Conservation (phyloP, 2,797 vertebrate genomes). For the Etheostoma perlongum region DNA sequence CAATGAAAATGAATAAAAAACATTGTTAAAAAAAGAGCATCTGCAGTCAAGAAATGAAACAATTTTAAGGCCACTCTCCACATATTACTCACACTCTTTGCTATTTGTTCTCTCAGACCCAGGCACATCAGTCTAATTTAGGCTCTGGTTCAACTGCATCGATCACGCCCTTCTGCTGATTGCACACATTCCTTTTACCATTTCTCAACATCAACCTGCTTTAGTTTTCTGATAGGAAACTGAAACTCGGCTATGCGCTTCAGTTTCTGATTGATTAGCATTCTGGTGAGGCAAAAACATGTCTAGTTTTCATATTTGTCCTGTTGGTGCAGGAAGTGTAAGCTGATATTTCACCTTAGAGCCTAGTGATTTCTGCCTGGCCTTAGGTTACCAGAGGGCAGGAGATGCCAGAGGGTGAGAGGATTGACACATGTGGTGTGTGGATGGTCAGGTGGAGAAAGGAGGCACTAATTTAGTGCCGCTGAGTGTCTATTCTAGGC, state of each 20-base stretch:
- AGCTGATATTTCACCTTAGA: conserved; percentile 55
- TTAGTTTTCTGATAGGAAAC: conserved; percentile 35
- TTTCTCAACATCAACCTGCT: conserved; percentile 52
- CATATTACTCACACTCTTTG: neutral
- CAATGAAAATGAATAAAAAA: too few relatives aligned
- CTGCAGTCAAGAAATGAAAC: neutral
- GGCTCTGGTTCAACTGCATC: conserved; percentile 61
- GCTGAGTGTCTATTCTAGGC: conserved; percentile 62
- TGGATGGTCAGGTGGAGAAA: conserved; percentile 66
- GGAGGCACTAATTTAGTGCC: conserved; percentile 61
- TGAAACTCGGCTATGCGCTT: conserved; percentile 36
- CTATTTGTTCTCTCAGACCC: conserved; percentile 8
- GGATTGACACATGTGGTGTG: conserved; percentile 64
- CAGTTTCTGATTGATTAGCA: conserved; percentile 76
- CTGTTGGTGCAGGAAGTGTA: conserved; percentile 35
- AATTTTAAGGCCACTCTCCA: neutral
- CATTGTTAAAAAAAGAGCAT: neutral
- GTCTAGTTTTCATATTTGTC: conserved; percentile 59
- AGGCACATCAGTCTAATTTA: conserved; percentile 45
- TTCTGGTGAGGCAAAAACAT: conserved; percentile 43
- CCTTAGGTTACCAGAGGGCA: conserved; percentile 57
- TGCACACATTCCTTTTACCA: conserved; percentile 53
- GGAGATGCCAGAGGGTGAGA: conserved; percentile 50
- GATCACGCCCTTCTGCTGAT: conserved; percentile 63
- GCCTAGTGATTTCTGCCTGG: conserved; percentile 45